phyloP scores from a whole-genome alignment of 2,113 vertebrate species.

The Bolborhynchus lineola region DNA sequence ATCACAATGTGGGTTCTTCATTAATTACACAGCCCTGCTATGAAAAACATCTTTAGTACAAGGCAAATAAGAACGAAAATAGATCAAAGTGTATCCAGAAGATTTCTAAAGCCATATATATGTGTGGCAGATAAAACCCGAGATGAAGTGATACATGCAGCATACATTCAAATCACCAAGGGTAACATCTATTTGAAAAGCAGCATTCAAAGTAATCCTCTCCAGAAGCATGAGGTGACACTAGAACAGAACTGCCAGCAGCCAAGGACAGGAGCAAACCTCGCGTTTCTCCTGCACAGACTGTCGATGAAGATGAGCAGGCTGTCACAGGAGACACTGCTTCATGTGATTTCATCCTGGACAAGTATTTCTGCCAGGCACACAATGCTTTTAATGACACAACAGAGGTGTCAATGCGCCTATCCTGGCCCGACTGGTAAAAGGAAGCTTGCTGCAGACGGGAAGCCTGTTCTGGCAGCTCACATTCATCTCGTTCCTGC shows the following conservation, averaged over 20 bases:
- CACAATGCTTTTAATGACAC: not conserved
- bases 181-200: not conserved
- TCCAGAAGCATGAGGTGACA: not conserved
- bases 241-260: not conserved
- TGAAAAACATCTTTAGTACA: not conserved
- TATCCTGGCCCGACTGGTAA: rapidly evolving
- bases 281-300: rapidly evolving
- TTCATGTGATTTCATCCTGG: not conserved
- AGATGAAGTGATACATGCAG: not conserved
- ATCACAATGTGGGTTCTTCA: not conserved
- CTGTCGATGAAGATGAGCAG: not conserved
- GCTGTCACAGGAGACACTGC: not conserved
- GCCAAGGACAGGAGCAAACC: not conserved
- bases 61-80: conserved; percentile 23
- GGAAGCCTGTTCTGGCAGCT: not conserved
- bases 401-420: not conserved
- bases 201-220: not conserved
- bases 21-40: not conserved
- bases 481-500: rapidly evolving
- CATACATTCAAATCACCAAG: not conserved
- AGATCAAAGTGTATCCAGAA: conserved; percentile 38
- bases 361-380: not conserved
- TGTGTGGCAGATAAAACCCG: not conserved
- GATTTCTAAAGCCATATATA: not conserved
- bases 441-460: not conserved